A percentile compares a stretch with the other conserved stretches of the same genome.
Conservation (phyloP, 2,797 vertebrate genomes). For the Macrochelys suwanniensis region DNA sequence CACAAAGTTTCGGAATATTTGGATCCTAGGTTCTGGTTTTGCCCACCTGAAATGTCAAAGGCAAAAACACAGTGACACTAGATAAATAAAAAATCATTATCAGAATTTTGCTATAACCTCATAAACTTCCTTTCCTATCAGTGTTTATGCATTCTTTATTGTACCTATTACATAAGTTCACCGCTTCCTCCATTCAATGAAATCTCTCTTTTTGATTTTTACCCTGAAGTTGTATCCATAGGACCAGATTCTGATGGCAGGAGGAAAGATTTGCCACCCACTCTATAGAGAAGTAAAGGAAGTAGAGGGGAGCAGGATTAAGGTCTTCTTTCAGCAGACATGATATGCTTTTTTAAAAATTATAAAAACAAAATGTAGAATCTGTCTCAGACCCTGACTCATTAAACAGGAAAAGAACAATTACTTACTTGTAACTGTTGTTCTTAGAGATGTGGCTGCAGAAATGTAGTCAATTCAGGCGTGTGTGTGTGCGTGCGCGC, state of each 20-base stretch:
- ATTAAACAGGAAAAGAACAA: neutral
- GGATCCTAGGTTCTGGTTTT: slow-evolving; percentile 10
- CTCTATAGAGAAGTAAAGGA: neutral
- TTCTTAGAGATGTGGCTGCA: neutral
- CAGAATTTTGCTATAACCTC: neutral
- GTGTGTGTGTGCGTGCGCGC: no score
- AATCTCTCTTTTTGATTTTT: neutral
- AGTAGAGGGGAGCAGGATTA: neutral
- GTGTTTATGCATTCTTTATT: neutral
- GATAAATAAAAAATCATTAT: neutral
- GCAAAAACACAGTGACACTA: neutral
- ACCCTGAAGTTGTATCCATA: neutral
- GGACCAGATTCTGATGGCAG: neutral
- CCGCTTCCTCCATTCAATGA: neutral
- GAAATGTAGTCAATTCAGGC: neutral
- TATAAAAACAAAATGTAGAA: neutral
- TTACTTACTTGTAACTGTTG: neutral
- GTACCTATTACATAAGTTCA: neutral
- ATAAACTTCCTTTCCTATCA: neutral
- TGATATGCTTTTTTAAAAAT: neutral
- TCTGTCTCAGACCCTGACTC: neutral
- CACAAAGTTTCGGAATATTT: slow-evolving; percentile 27
- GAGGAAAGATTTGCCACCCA: neutral
- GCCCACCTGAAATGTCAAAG: slow-evolving; percentile 1
- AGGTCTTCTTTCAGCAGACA: neutral